Evolutionary conservation across 2,888 invertebrate species (phyloP), one percentile per base, ranked within the genome.

Genomic region (Nymphalis polychloros): DNA sequence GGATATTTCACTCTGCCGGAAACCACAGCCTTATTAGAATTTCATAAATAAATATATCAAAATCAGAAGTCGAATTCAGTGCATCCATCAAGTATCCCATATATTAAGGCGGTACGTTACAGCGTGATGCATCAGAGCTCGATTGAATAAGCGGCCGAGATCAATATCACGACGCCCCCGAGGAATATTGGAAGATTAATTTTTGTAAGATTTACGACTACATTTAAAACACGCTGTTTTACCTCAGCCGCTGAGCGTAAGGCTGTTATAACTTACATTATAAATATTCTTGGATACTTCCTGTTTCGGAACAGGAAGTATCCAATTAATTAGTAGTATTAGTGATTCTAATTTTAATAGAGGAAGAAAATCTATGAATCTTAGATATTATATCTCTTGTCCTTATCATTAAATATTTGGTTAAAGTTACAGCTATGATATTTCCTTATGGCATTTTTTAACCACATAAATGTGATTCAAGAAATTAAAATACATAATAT

Each of bases 71-170:
- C 27, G 20, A 35, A 23, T 47, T 50, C 52, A 49, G 6, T 64
- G 23, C 67, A 64, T 69, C 69, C 59, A 72, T 72, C 71, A 72
- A 64, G 69, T 63, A 62, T 55, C 55, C 57, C 67, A 64, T 63
- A 62, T 59, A 68, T 59, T 46, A 50, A 53, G 23, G 27, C 67
- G 23, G 52, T 63, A 63, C 35, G 65, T 41, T 41, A 59, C 64
- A 63, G 63, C 46, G 55, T 69, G 71, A 72, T 69, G 67, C 67
- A 72, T 72, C 63, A 67, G 69, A 31, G 59, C 59, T 35, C 66
- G 66, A 69, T 69, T 71, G 69, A 69, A 71, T 71, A 69, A 63
- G 62, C 63, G 64, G 53, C 52, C 55, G 46, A 60, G 69, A 69
- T 72, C 71, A 49, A 72, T 72, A 69, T 64, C 62, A 23, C 60